phyloP scores from a whole-genome alignment of 1,140 invertebrate species.

The Andrena cerasifolii region DNA sequence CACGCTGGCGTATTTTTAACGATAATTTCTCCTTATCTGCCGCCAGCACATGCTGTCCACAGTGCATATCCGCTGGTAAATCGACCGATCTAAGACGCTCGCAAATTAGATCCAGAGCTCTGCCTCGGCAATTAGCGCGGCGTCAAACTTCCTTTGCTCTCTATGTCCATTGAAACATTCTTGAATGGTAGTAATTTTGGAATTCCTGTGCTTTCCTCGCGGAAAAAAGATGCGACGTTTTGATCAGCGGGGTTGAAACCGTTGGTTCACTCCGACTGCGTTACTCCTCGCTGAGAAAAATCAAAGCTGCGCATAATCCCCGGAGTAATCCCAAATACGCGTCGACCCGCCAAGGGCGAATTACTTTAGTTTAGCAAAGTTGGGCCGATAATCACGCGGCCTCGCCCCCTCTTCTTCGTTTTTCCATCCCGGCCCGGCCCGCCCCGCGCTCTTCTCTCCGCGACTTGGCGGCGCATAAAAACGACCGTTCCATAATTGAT shows the following conservation, averaged over 20 bases:
- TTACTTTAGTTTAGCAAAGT: conserved; percentile 67
- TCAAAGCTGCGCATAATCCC: conserved; percentile 59
- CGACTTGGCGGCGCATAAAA: conserved; percentile 65
- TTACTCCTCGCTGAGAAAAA: conserved; percentile 56
- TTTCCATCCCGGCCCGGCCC: conserved; percentile 5
- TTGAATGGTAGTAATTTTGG: no score
- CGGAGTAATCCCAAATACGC: conserved; percentile 61
- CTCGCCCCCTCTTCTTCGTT: conserved; percentile 23
- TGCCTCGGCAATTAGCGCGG: conserved; percentile 1
- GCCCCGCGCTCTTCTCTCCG: conserved; percentile 41
- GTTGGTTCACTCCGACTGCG: conserved; percentile 29
- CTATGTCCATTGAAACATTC: no score
- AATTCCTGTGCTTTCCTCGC: no score
- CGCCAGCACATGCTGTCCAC: conserved; percentile 60
- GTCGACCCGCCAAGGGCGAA: conserved; percentile 54
- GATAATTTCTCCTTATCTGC: conserved; percentile 67
- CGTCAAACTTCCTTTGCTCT: no score
- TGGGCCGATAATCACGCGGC: conserved; percentile 64
- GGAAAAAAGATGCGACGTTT: conserved; percentile 13
- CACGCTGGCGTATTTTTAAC: conserved; percentile 66
- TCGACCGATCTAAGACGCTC: conserved; percentile 56
- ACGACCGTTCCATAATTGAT: conserved; percentile 77
- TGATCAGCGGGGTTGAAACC: conserved; percentile 48
- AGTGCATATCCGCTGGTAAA: conserved; percentile 58
- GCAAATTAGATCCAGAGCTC: conserved; percentile 54